phyloP scores from a whole-genome alignment of 2,113 vertebrate genomes.

The Entomyzon cyanotis region DNA sequence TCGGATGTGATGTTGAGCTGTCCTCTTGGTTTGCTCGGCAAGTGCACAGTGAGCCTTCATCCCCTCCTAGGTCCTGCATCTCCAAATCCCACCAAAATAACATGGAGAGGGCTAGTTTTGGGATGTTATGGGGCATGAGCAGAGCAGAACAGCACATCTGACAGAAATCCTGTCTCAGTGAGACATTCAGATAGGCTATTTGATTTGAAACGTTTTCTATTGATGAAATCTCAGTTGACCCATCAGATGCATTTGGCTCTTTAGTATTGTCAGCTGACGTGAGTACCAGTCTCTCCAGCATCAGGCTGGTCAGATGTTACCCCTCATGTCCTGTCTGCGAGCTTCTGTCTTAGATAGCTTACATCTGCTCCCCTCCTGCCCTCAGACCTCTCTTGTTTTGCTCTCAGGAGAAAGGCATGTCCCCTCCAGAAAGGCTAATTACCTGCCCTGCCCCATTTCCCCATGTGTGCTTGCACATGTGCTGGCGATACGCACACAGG shows the following conservation, averaged over 20 bases:
- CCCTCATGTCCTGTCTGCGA: neutral
- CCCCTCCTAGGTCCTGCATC: neutral
- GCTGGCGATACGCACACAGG: neutral
- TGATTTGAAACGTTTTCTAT: neutral
- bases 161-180: neutral
- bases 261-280: neutral
- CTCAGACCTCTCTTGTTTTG: neutral
- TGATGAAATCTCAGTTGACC: neutral
- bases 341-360: neutral
- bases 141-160: rapidly evolving
- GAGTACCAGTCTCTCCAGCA: neutral
- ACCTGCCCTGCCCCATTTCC: neutral
- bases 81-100: neutral
- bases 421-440: constrained; percentile 34
- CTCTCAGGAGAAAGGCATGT: constrained; percentile 41
- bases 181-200: neutral
- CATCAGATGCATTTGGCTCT: neutral
- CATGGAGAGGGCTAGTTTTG: neutral
- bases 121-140: neutral
- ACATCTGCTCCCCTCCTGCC: constrained; percentile 33
- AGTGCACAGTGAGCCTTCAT: rapidly evolving
- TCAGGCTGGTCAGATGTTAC: neutral
- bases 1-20: neutral
- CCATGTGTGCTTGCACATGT: neutral
- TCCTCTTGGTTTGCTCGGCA: neutral